Percentiles rank a stretch among this genome's conserved stretches.
These are phyloP conservation scores for Oedothorax gibbosus DNA, from an alignment of 1,140 invertebrate species.

Conservation along the genomic window DNA sequence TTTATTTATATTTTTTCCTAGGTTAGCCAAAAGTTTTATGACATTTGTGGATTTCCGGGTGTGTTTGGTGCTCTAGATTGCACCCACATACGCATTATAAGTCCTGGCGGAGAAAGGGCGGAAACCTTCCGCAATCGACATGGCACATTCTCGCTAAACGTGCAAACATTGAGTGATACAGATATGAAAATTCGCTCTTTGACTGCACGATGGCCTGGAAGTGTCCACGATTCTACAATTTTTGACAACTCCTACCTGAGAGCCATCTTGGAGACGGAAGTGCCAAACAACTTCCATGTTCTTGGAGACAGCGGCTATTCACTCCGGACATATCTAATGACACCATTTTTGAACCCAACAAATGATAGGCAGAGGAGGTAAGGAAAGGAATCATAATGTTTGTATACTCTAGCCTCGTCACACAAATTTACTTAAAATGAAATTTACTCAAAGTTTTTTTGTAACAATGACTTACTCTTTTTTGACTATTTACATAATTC, in stretches of 20 bases:
- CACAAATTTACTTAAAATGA: background rate
- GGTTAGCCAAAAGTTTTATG: conserved; percentile 1
- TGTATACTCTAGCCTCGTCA: too few relatives aligned
- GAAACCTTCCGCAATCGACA: background rate
- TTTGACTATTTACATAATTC: background rate
- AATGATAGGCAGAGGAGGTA: too few relatives aligned
- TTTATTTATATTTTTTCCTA: too few relatives aligned
- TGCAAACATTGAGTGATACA: background rate
- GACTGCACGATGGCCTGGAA: too few relatives aligned
- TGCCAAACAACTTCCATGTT: background rate
- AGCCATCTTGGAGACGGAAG: background rate
- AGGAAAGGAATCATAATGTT: too few relatives aligned
- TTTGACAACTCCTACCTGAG: too few relatives aligned
- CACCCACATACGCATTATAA: background rate
- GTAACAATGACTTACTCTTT: background rate
- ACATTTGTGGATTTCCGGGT: background rate
- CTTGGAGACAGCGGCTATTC: background rate
- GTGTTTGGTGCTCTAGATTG: conserved; percentile 4
- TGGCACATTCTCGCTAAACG: background rate
- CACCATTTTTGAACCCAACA: background rate
- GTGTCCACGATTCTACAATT: too few relatives aligned
- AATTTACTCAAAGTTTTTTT: background rate
- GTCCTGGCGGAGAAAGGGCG: background rate
- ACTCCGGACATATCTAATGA: background rate
- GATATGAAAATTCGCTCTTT: background rate